These are phyloP conservation scores for Meloidogyne exigua DNA, from an alignment of 1,140 invertebrate species.

Conservation along the genomic window DNA sequence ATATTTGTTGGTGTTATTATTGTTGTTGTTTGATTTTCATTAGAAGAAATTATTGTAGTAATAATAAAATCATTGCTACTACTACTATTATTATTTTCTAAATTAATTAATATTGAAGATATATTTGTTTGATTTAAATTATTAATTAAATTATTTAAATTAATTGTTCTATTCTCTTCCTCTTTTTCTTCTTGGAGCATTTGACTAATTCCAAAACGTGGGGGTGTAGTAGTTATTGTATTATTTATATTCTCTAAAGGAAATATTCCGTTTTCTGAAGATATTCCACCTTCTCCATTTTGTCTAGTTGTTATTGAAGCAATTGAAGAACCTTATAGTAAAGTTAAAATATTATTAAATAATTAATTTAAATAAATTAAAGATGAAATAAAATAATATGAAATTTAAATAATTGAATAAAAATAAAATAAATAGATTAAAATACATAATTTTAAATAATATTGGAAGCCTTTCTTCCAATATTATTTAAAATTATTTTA, in stretches of 20 bases:
- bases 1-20: neutral
- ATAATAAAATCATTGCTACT: neutral
- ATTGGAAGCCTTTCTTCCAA: too few species aligned
- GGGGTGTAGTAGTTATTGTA: neutral
- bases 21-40: conserved; percentile 3
- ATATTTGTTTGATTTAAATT: neutral
- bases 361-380: too few species aligned
- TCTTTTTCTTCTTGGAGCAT: neutral
- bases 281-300: neutral
- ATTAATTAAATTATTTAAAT: neutral
- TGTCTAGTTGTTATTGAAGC: neutral
- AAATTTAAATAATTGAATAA: too few species aligned
- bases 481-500: too few species aligned
- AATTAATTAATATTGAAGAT: neutral
- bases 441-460: too few species aligned
- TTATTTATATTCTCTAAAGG: neutral
- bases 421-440: too few species aligned
- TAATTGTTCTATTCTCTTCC: too few species aligned
- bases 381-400: too few species aligned
- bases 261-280: neutral
- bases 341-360: too few species aligned
- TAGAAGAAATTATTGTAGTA: neutral
- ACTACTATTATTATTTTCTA: neutral
- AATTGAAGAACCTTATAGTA: neutral
- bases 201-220: conserved; percentile 4